Evolutionary conservation across 1,140 invertebrate genomes (phyloP).

Genomic region (Drosophila novamexicana): DNA sequence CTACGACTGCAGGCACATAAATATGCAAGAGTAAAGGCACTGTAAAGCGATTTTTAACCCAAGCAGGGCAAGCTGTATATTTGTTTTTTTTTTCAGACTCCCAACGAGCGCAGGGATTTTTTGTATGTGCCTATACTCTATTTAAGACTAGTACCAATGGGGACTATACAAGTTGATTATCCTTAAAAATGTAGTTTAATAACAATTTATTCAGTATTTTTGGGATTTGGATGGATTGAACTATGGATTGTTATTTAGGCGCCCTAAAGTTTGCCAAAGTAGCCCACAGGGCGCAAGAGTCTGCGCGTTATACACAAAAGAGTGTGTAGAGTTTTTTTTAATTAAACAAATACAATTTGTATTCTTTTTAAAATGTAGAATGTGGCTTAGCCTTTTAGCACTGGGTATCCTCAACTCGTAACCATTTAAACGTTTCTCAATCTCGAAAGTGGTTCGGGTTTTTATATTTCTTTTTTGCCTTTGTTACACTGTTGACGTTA

Average conservation of each 20-base stretch:
- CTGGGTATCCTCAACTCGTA: constrained; percentile 9
- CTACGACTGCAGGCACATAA: constrained; percentile 67
- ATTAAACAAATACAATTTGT: too few relatives aligned
- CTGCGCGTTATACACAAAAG: too few relatives aligned
- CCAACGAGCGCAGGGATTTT: background rate
- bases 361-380: too few relatives aligned
- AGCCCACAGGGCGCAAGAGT: too few relatives aligned
- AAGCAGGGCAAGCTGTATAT: constrained; percentile 14
- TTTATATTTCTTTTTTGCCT: constrained; percentile 27
- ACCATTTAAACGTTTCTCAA: background rate
- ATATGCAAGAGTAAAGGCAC: constrained; percentile 55
- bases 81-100: background rate
- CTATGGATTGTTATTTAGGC: too few relatives aligned
- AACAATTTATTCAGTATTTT: too few relatives aligned
- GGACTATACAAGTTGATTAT: too few relatives aligned
- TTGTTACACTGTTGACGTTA: constrained; percentile 48
- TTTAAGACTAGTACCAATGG: background rate
- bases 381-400: background rate
- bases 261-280: too few relatives aligned
- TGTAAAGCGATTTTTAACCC: constrained; percentile 39
- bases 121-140: background rate
- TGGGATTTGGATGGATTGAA: too few relatives aligned
- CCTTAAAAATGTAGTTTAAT: too few relatives aligned
- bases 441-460: background rate
- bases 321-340: too few relatives aligned